phyloP scores from a whole-genome alignment of 2,113 vertebrate genomes.

The Carlito syrichta region DNA sequence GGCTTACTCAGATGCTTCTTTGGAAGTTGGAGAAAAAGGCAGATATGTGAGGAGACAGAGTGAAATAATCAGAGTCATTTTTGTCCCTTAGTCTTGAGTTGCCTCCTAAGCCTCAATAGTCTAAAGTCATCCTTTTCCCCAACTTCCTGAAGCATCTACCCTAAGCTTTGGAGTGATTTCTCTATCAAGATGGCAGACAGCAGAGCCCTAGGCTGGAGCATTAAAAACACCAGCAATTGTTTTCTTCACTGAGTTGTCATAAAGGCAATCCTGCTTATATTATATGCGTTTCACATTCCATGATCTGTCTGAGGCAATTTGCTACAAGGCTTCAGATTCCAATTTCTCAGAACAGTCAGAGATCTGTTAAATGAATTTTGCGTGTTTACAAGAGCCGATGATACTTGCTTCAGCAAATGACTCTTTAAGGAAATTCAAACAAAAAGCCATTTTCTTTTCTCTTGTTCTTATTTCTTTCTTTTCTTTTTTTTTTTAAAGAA shows the following conservation, averaged over 20 bases:
- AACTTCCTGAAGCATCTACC: neutral
- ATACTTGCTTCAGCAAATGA: slow-evolving; percentile 41
- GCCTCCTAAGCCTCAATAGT: neutral
- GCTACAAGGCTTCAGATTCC: slow-evolving; percentile 35
- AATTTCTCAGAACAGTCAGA: slow-evolving; percentile 56
- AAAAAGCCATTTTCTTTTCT: slow-evolving; percentile 31
- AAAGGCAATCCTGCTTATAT: neutral
- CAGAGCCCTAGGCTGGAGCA: neutral
- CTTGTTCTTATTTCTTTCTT: neutral
- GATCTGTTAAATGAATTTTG: slow-evolving; percentile 39
- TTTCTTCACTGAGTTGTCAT: neutral
- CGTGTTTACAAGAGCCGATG: neutral
- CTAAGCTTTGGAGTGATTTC: neutral
- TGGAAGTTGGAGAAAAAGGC: neutral
- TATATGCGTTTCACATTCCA: neutral
- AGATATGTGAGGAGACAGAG: neutral
- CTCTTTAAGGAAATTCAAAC: slow-evolving; percentile 57
- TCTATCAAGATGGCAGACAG: neutral
- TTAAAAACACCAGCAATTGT: neutral
- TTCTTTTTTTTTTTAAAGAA: neutral
- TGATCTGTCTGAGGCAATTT: slow-evolving; percentile 40
- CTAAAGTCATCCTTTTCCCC: neutral
- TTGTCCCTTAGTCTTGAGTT: neutral
- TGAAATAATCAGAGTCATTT: neutral
- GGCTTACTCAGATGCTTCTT: neutral